Evolutionary conservation across 2,797 vertebrate genomes (phyloP), one percentile per base, ranked within the genome.

Genomic region (Intellagama lesueurii): DNA sequence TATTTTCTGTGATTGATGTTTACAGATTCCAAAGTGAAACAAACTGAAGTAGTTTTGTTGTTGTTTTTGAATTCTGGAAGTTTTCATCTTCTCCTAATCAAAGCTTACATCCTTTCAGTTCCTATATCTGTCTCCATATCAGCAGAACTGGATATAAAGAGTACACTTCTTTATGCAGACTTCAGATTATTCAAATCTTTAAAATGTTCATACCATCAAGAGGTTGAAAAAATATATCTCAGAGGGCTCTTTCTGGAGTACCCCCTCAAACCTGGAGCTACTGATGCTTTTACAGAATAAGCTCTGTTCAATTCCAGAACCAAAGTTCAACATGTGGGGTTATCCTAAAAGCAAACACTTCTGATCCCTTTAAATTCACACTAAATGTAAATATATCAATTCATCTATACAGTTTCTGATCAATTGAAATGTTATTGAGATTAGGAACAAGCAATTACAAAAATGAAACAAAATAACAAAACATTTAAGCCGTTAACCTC

Each of bases 281-380:
- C 89, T 70, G 89, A 69, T 90, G 92, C 75, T 94, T 49, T 68
- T 70, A 83, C 72, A 86, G 91, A 88, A 60, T 49, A 90, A 86
- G 93, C 79, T 94, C 83, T 80, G 68, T 35, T 75, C 89, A 90
- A 75, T 92, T 75, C 80, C 89, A 22, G 91, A 94, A 89, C 85
- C 52, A 69, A 52, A 89, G 75, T 49, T 90, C 82, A 90, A 83
- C 52, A 35, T 91, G 44, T 52, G 56, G 1, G 60, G 22, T 84
- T 90, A 83, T 91, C 86, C 89, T 26, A 2, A 49, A 82, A 83
- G 60, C 70, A 47, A 35, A 56, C 14, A 16, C 9, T 73, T 56
- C 49, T 60, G 8, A 64, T 24, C 30, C 69, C 90, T 1, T 40
- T 47, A 87, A 84, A 85, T 86, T 89, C 90, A 79, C 9, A 44